phyloP scores from a whole-genome alignment of 2,888 invertebrate species.

The Lymantria monacha region DNA sequence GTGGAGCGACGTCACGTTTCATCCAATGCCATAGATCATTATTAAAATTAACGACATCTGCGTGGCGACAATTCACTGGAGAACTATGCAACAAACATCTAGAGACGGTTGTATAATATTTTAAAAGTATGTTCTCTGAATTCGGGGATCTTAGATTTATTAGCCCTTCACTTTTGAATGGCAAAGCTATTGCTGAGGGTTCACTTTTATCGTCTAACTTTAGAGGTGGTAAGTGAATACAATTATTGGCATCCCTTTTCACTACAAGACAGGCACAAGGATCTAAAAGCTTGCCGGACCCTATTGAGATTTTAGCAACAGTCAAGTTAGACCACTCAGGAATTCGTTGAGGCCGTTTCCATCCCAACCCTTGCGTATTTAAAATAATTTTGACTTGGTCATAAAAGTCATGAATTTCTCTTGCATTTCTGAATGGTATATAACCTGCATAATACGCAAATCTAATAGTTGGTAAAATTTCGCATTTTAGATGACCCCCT shows the following conservation, averaged over 20 bases:
- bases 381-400: constrained; percentile 51
- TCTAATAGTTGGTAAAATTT: constrained; percentile 62
- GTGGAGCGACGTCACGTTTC: constrained; percentile 68
- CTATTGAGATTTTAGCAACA: constrained; percentile 62
- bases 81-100: constrained; percentile 64
- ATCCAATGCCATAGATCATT: constrained; percentile 75
- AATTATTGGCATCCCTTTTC: constrained; percentile 59
- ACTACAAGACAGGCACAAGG: constrained; percentile 56
- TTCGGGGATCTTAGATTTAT: constrained; percentile 52
- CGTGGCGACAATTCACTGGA: constrained; percentile 59
- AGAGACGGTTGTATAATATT: constrained; percentile 66
- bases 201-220: constrained; percentile 51
- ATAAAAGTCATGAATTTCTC: constrained; percentile 55
- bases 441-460: constrained; percentile 73
- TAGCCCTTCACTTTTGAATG: constrained; percentile 59
- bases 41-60: constrained; percentile 68
- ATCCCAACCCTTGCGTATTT: constrained; percentile 69
- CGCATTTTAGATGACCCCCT: constrained; percentile 62
- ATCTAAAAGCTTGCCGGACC: constrained; percentile 48
- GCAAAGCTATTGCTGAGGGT: constrained; percentile 61
- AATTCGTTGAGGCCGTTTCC: constrained; percentile 49
- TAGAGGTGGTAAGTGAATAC: constrained; percentile 64
- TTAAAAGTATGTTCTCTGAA: constrained; percentile 60
- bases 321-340: constrained; percentile 61
- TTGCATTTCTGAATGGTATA: constrained; percentile 55